Conservation (phyloP, 2,888 invertebrate genomes). For the Ptilodon capucinus region DNA sequence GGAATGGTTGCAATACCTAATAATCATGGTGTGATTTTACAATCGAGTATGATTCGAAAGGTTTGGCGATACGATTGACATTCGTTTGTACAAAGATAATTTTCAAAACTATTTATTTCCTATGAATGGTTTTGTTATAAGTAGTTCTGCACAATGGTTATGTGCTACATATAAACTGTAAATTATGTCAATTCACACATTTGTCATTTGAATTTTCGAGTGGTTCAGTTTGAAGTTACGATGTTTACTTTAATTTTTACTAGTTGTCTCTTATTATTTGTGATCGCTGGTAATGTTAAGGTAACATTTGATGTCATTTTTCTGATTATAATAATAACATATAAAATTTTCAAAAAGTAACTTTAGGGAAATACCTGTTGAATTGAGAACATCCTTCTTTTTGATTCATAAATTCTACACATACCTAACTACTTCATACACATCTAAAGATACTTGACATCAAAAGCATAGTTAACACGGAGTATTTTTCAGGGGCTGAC, state of each 20-base stretch:
- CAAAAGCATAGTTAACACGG: too few relatives aligned
- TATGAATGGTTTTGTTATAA: conserved; percentile 15
- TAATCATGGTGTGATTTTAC: not conserved
- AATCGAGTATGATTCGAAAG: conserved; percentile 8
- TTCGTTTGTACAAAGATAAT: not conserved
- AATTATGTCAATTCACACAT: conserved; percentile 52
- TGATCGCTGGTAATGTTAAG: conserved; percentile 12
- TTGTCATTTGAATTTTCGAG: conserved; percentile 24
- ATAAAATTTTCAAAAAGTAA: too few relatives aligned
- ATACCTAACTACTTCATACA: too few relatives aligned
- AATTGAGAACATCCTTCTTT: too few relatives aligned
- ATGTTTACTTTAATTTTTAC: conserved; percentile 15
- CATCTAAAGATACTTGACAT: too few relatives aligned
- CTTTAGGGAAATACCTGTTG: too few relatives aligned
- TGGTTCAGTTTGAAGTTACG: conserved; percentile 6
- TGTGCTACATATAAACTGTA: conserved; percentile 40
- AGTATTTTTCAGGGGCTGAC: conserved; percentile 18
- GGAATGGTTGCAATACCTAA: conserved; percentile 14
- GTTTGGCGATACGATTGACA: not conserved
- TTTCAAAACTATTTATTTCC: conserved; percentile 16
- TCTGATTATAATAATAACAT: too few relatives aligned
- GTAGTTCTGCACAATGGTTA: conserved; percentile 19
- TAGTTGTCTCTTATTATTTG: conserved; percentile 8
- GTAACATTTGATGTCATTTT: conserved; percentile 12
- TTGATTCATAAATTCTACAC: not conserved